Conservation (phyloP, 1,140 invertebrate species). For the Bombus pascuorum region DNA sequence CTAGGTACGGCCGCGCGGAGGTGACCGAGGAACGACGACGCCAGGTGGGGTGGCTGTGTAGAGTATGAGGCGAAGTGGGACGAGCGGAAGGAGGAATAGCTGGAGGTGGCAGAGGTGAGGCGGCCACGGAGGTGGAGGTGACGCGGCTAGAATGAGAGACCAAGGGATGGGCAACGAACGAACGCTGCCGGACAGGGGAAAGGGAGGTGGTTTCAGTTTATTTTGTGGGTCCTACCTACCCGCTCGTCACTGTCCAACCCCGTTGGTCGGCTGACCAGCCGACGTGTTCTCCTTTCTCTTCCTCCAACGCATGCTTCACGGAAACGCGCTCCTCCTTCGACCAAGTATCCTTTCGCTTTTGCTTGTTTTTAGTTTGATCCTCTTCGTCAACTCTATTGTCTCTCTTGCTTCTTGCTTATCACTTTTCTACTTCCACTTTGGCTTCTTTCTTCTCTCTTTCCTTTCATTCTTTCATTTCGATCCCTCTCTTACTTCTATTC, state of each 20-base stretch:
- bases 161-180: conserved; percentile 53
- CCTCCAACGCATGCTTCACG: conserved; percentile 26
- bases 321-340: conserved; percentile 20
- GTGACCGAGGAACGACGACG: conserved; percentile 58
- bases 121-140: conserved; percentile 68
- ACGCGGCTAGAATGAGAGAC: conserved; percentile 68
- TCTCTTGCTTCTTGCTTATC: conserved; percentile 11
- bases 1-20: conserved; percentile 69
- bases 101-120: conserved; percentile 61
- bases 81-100: conserved; percentile 62
- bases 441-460: conserved; percentile 32
- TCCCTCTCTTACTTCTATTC: background rate
- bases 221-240: conserved; percentile 79
- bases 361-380: conserved; percentile 11
- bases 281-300: conserved; percentile 49
- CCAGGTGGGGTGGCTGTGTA: conserved; percentile 5
- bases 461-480: conserved; percentile 25
- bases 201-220: conserved; percentile 77
- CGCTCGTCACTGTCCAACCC: conserved; percentile 79
- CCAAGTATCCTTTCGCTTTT: conserved; percentile 7
- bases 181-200: conserved; percentile 8
- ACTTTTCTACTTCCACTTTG: background rate
- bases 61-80: conserved; percentile 34
- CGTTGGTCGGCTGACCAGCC: conserved; percentile 59
- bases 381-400: background rate